A percentile compares a stretch with the other conserved stretches of the same genome.
Evolutionary conservation across 2,797 vertebrate genomes (phyloP).

Genomic region (Poeciliopsis paucimaculata): DNA sequence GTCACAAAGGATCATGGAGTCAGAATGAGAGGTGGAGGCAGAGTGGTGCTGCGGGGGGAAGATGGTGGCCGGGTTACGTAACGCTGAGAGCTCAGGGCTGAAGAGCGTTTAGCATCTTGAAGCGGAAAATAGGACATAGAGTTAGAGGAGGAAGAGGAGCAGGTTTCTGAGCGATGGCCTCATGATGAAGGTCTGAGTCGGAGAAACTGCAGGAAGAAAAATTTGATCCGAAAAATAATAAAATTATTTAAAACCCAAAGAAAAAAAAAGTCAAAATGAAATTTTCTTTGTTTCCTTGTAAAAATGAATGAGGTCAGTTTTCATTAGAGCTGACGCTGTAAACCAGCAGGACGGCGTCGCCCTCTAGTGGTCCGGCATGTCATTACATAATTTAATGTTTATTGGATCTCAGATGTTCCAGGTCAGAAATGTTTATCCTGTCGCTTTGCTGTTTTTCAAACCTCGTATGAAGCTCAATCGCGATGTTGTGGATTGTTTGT

Average conservation of each 20-base stretch:
- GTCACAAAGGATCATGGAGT: background rate
- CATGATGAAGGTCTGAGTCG: background rate
- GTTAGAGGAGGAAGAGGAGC: background rate
- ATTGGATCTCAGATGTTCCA: no score
- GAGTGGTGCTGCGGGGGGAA: background rate
- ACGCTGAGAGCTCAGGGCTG: background rate
- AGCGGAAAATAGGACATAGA: background rate
- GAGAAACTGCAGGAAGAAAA: background rate
- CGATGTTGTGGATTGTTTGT: no score
- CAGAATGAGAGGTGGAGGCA: background rate
- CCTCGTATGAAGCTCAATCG: no score
- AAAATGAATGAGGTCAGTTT: background rate
- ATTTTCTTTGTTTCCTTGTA: background rate
- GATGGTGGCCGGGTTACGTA: constrained; percentile 6
- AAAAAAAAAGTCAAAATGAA: background rate
- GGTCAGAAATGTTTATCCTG: no score
- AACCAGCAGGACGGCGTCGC: background rate
- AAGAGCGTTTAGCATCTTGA: background rate
- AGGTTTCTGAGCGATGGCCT: background rate
- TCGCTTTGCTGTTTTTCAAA: no score
- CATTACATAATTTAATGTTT: background rate
- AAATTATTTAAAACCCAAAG: background rate
- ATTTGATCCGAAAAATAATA: background rate
- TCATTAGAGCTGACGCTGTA: background rate
- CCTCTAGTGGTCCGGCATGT: background rate